A percentile compares a stretch with the other conserved stretches of the same genome.
Conservation (phyloP, 2,888 invertebrate genomes). For the Calephelis perditalis region DNA sequence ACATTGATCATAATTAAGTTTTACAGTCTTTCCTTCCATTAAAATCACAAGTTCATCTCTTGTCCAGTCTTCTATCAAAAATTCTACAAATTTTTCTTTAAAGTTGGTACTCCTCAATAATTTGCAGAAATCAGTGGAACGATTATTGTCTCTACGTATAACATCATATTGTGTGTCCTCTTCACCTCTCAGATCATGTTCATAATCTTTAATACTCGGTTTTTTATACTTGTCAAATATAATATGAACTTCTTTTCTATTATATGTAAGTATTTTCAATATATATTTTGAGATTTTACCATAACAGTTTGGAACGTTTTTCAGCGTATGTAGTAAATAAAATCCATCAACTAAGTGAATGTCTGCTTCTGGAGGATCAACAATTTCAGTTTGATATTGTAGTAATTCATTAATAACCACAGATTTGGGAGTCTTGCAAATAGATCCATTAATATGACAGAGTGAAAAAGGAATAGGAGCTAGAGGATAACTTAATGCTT, state of each 20-base stretch:
- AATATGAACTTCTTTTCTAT: conserved; percentile 38
- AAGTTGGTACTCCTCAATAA: conserved; percentile 21
- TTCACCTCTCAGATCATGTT: conserved; percentile 24
- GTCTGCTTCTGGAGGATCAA: conserved; percentile 19
- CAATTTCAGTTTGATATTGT: conserved; percentile 13
- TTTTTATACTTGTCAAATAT: conserved; percentile 29
- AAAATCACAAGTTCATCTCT: conserved; percentile 15
- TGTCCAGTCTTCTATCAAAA: conserved; percentile 11
- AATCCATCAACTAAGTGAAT: conserved; percentile 19
- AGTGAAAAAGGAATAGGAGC: conserved; percentile 22
- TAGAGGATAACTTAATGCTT: conserved; percentile 22
- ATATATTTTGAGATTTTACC: conserved; percentile 19
- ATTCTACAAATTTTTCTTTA: conserved; percentile 14
- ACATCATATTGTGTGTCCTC: conserved; percentile 17
- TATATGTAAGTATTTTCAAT: conserved; percentile 29
- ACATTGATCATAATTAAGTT: conserved; percentile 25
- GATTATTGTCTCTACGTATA: conserved; percentile 17
- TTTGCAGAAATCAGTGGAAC: conserved; percentile 13
- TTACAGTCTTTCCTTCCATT: conserved; percentile 20
- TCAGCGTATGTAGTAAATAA: conserved; percentile 15
- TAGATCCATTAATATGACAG: conserved; percentile 21
- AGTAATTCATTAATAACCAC: conserved; percentile 17
- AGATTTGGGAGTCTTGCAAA: conserved; percentile 19
- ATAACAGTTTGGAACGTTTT: conserved; percentile 19
- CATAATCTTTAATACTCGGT: conserved; percentile 24